Base-by-base conservation (phyloP, 1,140 invertebrate species). In the Drosophila saltans region DNA sequence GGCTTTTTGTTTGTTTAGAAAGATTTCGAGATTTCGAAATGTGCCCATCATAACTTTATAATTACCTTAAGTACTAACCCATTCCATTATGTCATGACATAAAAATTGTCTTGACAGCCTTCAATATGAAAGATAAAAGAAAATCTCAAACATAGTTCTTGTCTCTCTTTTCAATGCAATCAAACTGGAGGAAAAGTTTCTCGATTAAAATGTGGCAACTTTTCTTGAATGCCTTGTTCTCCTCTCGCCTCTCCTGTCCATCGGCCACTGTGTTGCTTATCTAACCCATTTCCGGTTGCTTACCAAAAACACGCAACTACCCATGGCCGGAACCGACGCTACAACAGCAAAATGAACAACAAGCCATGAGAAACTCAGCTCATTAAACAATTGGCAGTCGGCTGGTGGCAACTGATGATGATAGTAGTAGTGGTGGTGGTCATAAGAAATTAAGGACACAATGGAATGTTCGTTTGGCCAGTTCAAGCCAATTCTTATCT, bases 321-420 rank as follows among this genome's bases (percentile, higher is more conserved):
- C 24, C 39, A 75, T 68, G 71, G 40, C 41, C 43, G 59, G 52
- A 56, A 30, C 43, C 52, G 60, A 36, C 72, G 30, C 69, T 61
- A 48, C 75, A 72, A 52, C 55, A 78, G 43, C 26, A 75, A 39
- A 48, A 36, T 10, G 36, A 63, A 67, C 33, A 67, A 67, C 28
- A 66, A 77, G 45, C 65, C 66, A 67, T 69, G 69, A 52, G 66
- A 73, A 73, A 80, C 71, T 77, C 80, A 88, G 82, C 83, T 86
- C 82, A 86, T 86, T 86, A 86, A 88, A 82, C 80, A 88, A 86
- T 86, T 86, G 83, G 79, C 83, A 82, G 75, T 71, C 73, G 61
- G 69, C 33, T 70, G 62, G 55, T 33, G 16, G 9, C 28, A 16
- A n/a, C 11, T 30, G 58, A 71, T 72, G 66, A 58, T 71, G 62